Base-by-base conservation (phyloP, 1,140 invertebrate species). In the Latrodectus geometricus region DNA sequence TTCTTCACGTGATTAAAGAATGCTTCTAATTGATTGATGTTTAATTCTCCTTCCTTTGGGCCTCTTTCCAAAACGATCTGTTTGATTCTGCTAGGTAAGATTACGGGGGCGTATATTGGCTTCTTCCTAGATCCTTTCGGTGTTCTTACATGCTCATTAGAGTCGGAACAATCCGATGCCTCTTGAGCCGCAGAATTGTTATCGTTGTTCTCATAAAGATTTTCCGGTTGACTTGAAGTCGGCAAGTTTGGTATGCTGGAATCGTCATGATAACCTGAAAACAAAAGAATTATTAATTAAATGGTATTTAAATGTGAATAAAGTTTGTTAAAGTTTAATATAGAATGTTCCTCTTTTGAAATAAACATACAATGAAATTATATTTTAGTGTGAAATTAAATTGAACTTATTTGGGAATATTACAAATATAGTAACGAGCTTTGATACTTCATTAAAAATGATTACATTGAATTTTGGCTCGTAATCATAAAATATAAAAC, bases 1-100 rank as follows among this genome's bases (percentile, higher is more conserved):
- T 81, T 81, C 68, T 81, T 81, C 11, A 72, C 79, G 14, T 81
- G 66, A 14, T 70, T 81, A 12, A 81, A 72, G 68, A 81, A 81
- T 9, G 79, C 79, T 14, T 70, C 68, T n/a, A 81, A 49, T 8
- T 56, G 0, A 4, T 1, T 11, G 8, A 72, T 9, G 14, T 2
- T 61, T 61, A 61, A 61, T 61, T 70, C 49, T 8, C 68, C 15
- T 49, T 21, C 17, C 5, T 20, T 48, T 9, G 14, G 14, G 3
- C 14, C n/a, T 0, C 50, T 81, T 8, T 23, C 12, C 5, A 4
- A 14, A 3, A 81, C 70, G n/a, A 81, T 56, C 20, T 56, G 8
- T 20, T 56, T 20, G 21, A 81, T 81, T 11, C 66, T 35, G 11
- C 70, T 66, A 2, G 79, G 79, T 14, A 81, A 54, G 8, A 70